phyloP scores from a whole-genome alignment of 2,888 invertebrate species.

The Trichogramma dendrolimi region DNA sequence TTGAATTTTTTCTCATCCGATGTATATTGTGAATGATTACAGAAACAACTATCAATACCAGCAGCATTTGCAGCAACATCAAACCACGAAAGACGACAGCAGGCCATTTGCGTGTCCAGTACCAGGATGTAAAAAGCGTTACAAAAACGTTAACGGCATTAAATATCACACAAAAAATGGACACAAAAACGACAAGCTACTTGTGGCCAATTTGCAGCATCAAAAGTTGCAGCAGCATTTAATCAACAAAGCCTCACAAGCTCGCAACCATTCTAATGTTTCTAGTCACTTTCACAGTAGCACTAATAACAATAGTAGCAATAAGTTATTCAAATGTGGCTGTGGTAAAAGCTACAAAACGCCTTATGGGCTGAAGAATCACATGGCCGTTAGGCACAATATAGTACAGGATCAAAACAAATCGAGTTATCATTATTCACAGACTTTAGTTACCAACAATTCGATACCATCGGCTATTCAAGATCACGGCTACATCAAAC shows the following conservation, averaged over 20 bases:
- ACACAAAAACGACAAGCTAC: slow-evolving; percentile 68
- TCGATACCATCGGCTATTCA: slow-evolving; percentile 35
- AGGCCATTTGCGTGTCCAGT: slow-evolving; percentile 83
- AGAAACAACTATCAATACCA: neutral
- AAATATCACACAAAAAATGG: slow-evolving; percentile 86
- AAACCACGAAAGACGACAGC: slow-evolving; percentile 48
- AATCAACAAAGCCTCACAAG: too few relatives aligned
- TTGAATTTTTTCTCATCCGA: too few relatives aligned
- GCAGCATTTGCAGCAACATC: slow-evolving; percentile 1
- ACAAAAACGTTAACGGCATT: slow-evolving; percentile 84
- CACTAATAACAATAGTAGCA: too few relatives aligned
- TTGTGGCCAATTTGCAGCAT: too few relatives aligned
- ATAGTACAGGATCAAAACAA: slow-evolving; percentile 33
- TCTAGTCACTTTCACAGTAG: too few relatives aligned
- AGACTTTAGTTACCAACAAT: neutral
- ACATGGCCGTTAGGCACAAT: slow-evolving; percentile 56
- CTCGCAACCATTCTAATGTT: too few relatives aligned
- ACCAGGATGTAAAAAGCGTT: slow-evolving; percentile 80
- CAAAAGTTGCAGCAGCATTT: too few relatives aligned
- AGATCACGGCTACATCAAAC: slow-evolving; percentile 45
- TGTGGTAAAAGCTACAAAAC: slow-evolving; percentile 86
- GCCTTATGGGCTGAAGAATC: slow-evolving; percentile 72
- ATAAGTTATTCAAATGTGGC: slow-evolving; percentile 74
- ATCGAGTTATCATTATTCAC: slow-evolving; percentile 12
- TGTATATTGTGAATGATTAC: too few relatives aligned